Evolutionary conservation across 2,888 invertebrate genomes (phyloP), one percentile per base, ranked within the genome.

Genomic region (Nomada fucata): DNA sequence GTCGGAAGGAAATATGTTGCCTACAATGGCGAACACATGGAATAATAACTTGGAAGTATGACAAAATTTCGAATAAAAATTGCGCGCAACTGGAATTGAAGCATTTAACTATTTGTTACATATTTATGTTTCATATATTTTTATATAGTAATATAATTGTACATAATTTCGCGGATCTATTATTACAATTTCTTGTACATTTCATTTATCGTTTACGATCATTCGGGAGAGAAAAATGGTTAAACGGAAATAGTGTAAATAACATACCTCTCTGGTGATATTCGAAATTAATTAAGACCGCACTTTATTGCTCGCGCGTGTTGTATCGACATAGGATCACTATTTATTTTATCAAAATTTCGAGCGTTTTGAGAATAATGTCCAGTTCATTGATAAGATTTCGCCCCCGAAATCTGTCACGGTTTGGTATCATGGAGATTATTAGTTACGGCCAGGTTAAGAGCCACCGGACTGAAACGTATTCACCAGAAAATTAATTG

Each of bases 401-500:
- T 53, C 47, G 44, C 18, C 53, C 7, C 18, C 57, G 23, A 69
- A 69, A 61, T 70, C 55, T 68, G 47, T 57, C 42, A 57, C 29
- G 18, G 13, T 9, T 52, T 52, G 71, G 47, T 26, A 44, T 69
- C 44, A 36, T 42, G 59, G 47, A 63, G 63, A 63, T 79, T 69
- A 76, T 79, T 79, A 81, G 61, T 73, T 72, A 72, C 53, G 71
- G 15, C 42, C 64, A 72, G 53, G 47, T 57, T 81, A 76, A 80
- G 64, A 76, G 69, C 55, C 73, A 55, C 67, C 74, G 60, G 69
- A 73, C 75, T 73, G 69, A 74, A 86, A 86, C 79, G 67, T 73
- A 82, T 77, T 86, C 84, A 79, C 72, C 75, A 81, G 84, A 82
- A 86, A 90, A 89, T 91, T 89, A 91, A 90, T 89, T 89, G 86